Evolutionary conservation across 2,888 invertebrate genomes (phyloP).

Genomic region (Erebia aethiops): DNA sequence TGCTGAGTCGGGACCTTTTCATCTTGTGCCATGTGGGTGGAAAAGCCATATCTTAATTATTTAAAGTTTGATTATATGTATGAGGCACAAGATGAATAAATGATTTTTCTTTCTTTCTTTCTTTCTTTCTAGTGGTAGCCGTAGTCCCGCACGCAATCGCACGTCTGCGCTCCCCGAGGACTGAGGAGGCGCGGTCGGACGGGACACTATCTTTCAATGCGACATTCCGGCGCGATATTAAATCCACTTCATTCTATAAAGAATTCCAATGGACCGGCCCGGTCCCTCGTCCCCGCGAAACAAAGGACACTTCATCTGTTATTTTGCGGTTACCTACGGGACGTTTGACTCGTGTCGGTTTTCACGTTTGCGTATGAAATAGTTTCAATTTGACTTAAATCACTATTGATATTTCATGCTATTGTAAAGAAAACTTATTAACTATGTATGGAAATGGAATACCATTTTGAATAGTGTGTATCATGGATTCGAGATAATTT

Average conservation of each 20-base stretch:
- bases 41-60: too few relatives aligned
- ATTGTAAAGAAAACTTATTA: neutral
- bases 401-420: neutral
- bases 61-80: too few relatives aligned
- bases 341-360: slow-evolving; percentile 27
- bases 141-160: slow-evolving; percentile 28
- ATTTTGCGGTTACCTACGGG: slow-evolving; percentile 37
- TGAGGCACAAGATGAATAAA: too few relatives aligned
- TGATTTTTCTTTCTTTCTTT: too few relatives aligned
- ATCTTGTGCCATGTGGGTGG: too few relatives aligned
- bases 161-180: slow-evolving; percentile 32
- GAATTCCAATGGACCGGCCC: slow-evolving; percentile 72
- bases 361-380: slow-evolving; percentile 10
- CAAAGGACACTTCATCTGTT: slow-evolving; percentile 42
- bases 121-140: neutral
- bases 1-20: too few relatives aligned
- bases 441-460: too few relatives aligned
- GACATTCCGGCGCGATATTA: slow-evolving; percentile 77
- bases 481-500: too few relatives aligned
- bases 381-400: neutral
- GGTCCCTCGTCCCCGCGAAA: slow-evolving; percentile 41
- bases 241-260: slow-evolving; percentile 77
- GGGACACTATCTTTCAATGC: slow-evolving; percentile 64
- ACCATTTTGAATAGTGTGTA: too few relatives aligned
- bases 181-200: slow-evolving; percentile 16